Conservation (phyloP, 1,140 invertebrate genomes). For the Neotoxoptera formosana region DNA sequence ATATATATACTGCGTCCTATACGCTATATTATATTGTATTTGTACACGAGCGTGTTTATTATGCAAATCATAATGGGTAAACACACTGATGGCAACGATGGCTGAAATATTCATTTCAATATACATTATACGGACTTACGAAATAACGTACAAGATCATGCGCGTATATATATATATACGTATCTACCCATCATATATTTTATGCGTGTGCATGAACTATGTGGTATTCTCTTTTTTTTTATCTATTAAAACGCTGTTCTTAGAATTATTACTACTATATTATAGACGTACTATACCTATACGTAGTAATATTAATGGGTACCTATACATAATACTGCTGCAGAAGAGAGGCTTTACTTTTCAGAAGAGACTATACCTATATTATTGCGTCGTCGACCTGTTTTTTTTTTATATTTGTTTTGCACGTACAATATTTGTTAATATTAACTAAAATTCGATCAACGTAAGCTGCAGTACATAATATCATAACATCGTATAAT, state of each 20-base stretch:
- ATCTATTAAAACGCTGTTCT: not conserved
- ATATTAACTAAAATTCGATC: constrained; percentile 5
- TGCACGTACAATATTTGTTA: not conserved
- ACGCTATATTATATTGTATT: not conserved
- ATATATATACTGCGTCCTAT: no score
- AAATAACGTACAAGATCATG: not conserved
- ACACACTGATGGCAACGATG: not conserved
- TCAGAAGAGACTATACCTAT: not conserved
- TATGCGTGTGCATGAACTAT: not conserved
- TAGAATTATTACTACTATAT: not conserved
- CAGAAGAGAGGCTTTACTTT: not conserved
- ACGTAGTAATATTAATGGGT: not conserved
- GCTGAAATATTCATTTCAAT: not conserved
- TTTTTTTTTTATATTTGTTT: not conserved
- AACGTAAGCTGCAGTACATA: not conserved
- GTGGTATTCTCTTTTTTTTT: not conserved
- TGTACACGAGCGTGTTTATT: not conserved
- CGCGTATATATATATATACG: not conserved
- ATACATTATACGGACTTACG: not conserved
- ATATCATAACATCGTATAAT: not conserved
- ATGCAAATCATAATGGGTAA: constrained; percentile 13
- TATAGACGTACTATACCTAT: no score
- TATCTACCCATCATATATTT: no score
- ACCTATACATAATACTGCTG: not conserved
- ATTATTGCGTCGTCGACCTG: not conserved